A percentile compares a stretch with the other conserved stretches of the same genome.
Evolutionary conservation across 2,797 vertebrate genomes (phyloP).

Genomic region (Brotula barbata): DNA sequence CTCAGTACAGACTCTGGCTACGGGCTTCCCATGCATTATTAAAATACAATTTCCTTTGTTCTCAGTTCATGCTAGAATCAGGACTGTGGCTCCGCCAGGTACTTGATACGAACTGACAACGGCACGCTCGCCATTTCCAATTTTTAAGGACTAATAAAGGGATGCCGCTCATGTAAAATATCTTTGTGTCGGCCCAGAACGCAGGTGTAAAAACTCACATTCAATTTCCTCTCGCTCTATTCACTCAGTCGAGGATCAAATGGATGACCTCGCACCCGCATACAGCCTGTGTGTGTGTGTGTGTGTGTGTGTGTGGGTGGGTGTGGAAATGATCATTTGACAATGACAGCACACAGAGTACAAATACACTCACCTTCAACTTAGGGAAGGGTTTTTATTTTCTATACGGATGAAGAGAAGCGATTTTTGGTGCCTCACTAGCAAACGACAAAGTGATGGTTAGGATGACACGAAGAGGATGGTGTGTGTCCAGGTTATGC

Average conservation of each 20-base stretch:
- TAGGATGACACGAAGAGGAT: slow-evolving; percentile 37
- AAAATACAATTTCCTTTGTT: slow-evolving; percentile 5
- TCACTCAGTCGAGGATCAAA: slow-evolving; percentile 38
- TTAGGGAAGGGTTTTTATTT: slow-evolving; percentile 15
- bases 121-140: slow-evolving; percentile 16
- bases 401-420: slow-evolving; percentile 26
- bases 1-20: slow-evolving; percentile 7
- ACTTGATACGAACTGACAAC: slow-evolving; percentile 16
- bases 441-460: slow-evolving; percentile 14
- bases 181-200: slow-evolving; percentile 9
- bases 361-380: slow-evolving; percentile 48
- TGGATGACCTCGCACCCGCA: slow-evolving; percentile 24
- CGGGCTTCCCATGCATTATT: slow-evolving; percentile 1
- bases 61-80: slow-evolving; percentile 9
- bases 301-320: slow-evolving; percentile 32
- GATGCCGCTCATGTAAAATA: slow-evolving; percentile 18
- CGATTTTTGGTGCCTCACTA: slow-evolving; percentile 2
- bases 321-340: slow-evolving; percentile 38
- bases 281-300: slow-evolving; percentile 6
- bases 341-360: slow-evolving; percentile 19
- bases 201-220: slow-evolving; percentile 38
- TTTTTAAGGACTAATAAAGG: slow-evolving; percentile 31
- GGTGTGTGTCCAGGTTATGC: slow-evolving; percentile 10
- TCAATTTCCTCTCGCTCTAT: slow-evolving; percentile 49
- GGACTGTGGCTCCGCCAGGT: background rate